Percentiles rank a stretch among this genome's conserved stretches.
phyloP scores from a whole-genome alignment of 37 sponge, comb jelly and placozoan genomes.

The Amphimedon queenslandica region DNA sequence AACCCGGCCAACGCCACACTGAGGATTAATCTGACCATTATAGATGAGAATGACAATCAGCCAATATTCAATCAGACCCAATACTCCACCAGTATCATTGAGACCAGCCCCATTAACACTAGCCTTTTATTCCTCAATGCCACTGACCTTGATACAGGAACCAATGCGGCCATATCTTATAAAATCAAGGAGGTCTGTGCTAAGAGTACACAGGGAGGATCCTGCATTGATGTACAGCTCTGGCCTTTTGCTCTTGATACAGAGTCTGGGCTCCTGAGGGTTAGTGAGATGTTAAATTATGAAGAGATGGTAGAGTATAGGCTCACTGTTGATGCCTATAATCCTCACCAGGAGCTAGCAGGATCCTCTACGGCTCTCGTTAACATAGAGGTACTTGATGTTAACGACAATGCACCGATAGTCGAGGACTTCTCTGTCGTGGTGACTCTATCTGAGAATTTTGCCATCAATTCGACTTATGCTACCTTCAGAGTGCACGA shows the following conservation, averaged over 20 bases:
- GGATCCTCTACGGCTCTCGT: conserved; percentile 31
- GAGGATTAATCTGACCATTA: conserved; percentile 2
- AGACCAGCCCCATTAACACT: conserved; percentile 2
- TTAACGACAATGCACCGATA: conserved; percentile 66
- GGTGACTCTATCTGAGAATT: not conserved
- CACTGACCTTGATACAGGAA: conserved; percentile 13
- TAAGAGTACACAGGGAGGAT: not conserved
- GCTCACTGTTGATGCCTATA: conserved; percentile 12
- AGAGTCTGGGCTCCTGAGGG: conserved; percentile 26
- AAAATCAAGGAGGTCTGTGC: not conserved
- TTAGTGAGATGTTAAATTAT: conserved; percentile 22
- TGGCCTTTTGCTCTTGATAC: conserved; percentile 37
- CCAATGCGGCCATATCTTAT: not conserved
- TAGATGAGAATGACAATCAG: conserved; percentile 30
- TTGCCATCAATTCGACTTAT: not conserved
- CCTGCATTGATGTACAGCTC: not conserved
- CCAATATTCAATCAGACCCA: conserved; percentile 11
- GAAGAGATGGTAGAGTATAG: conserved; percentile 18
- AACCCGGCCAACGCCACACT: not conserved
- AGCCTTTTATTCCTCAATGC: conserved; percentile 1
- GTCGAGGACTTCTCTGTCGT: not conserved
- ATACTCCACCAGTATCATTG: not conserved
- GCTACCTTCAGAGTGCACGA: conserved; percentile 24
- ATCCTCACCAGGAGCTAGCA: not conserved
- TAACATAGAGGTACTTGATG: conserved; percentile 29